A percentile compares a stretch with the other conserved stretches of the same genome.
phyloP scores from a whole-genome alignment of 2,888 invertebrate species.

The Dryomyza anilis region DNA sequence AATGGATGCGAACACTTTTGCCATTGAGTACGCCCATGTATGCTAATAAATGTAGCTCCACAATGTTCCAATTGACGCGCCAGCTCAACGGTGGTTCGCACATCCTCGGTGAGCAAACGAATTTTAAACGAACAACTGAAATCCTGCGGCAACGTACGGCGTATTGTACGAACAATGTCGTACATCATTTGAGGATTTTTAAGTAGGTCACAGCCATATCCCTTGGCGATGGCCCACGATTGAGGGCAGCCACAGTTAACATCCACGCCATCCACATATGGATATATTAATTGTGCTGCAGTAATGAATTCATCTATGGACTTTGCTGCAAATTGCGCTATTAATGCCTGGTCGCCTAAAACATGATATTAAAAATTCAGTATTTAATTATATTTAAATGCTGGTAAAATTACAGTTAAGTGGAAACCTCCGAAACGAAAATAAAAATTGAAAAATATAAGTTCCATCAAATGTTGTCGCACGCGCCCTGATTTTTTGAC shows the following conservation, averaged over 20 bases:
- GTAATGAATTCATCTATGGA: conserved; percentile 80
- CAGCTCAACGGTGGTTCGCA: conserved; percentile 75
- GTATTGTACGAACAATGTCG: conserved; percentile 79
- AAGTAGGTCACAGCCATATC: conserved; percentile 84
- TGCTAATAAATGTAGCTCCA: conserved; percentile 85
- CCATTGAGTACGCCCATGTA: conserved; percentile 89
- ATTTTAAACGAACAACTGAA: conserved; percentile 94
- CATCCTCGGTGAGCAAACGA: conserved; percentile 66
- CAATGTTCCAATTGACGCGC: conserved; percentile 81
- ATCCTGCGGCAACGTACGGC: conserved; percentile 70
- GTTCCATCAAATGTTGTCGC: no score
- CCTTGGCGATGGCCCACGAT: conserved; percentile 90
- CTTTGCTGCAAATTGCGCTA: conserved; percentile 95
- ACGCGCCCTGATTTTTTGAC: no score
- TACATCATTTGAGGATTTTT: conserved; percentile 81
- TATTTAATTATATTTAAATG: no score
- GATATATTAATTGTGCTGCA: conserved; percentile 82
- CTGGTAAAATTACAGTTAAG: no score
- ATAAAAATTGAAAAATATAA: no score
- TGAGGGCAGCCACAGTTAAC: conserved; percentile 98
- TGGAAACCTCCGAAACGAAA: no score
- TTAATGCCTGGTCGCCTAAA: conserved; percentile 78
- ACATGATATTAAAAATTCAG: no score
- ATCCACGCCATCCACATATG: conserved; percentile 90
- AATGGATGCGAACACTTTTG: conserved; percentile 76